phyloP scores from a whole-genome alignment of 1,140 invertebrate genomes.

The Neocloeon triangulifer region DNA sequence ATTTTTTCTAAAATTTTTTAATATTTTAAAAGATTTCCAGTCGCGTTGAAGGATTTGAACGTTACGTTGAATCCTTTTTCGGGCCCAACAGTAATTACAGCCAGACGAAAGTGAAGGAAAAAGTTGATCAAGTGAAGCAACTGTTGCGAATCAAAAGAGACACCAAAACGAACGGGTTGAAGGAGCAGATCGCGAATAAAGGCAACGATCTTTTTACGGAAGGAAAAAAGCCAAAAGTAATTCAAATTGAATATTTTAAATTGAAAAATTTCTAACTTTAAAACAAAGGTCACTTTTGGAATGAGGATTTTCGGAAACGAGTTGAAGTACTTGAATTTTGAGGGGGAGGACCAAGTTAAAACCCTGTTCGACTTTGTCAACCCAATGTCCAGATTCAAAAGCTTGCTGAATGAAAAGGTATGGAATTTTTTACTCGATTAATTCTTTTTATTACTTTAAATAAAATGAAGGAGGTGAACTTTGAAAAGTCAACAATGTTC shows the following conservation, averaged over 20 bases:
- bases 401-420: conserved; percentile 49
- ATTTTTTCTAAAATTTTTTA: conserved; percentile 5
- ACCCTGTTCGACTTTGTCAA: conserved; percentile 32
- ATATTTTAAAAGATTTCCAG: conserved; percentile 38
- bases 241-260: conserved; percentile 2
- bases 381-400: conserved; percentile 38
- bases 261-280: conserved; percentile 10
- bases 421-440: conserved; percentile 7
- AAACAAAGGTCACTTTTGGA: conserved; percentile 22
- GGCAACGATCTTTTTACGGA: conserved; percentile 35
- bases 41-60: conserved; percentile 64
- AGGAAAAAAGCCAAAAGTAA: conserved; percentile 29
- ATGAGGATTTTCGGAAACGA: conserved; percentile 57
- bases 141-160: conserved; percentile 24
- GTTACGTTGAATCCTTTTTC: conserved; percentile 57
- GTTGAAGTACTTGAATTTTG: conserved; percentile 38
- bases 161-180: conserved; percentile 19
- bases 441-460: conserved; percentile 8
- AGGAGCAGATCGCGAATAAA: conserved; percentile 27
- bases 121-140: conserved; percentile 24
- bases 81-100: conserved; percentile 45
- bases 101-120: conserved; percentile 30
- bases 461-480: conserved; percentile 50
- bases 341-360: conserved; percentile 39
- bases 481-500: conserved; percentile 56